phyloP scores from a whole-genome alignment of 1,140 invertebrate genomes.

The Drosophila nikananu region DNA sequence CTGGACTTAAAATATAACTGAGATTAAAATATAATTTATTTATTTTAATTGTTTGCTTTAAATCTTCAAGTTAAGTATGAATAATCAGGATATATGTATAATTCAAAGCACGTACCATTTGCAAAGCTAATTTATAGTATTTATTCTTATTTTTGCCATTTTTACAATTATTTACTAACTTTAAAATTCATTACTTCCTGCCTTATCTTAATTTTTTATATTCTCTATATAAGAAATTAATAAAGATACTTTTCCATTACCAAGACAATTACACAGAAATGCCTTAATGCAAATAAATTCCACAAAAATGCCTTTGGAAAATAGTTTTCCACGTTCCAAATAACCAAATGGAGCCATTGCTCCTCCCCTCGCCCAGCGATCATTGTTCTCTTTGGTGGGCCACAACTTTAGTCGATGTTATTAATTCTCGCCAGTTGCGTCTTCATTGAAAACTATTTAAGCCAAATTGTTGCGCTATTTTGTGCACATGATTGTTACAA shows the following conservation, averaged over 20 bases:
- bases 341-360: constrained; percentile 9
- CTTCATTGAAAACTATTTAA: constrained; percentile 83
- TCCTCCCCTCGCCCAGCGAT: background rate
- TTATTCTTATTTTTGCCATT: background rate
- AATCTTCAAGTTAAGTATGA: background rate
- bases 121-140: too few relatives aligned
- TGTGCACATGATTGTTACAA: constrained; percentile 83
- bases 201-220: too few relatives aligned
- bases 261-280: background rate
- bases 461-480: constrained; percentile 83
- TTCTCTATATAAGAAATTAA: background rate
- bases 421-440: constrained; percentile 65
- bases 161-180: background rate
- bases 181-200: background rate
- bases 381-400: constrained; percentile 51
- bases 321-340: constrained; percentile 40
- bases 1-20: background rate
- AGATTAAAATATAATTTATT: too few relatives aligned
- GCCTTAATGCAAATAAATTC: background rate
- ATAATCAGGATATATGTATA: background rate
- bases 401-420: constrained; percentile 58
- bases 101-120: too few relatives aligned
- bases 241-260: background rate
- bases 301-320: constrained; percentile 6
- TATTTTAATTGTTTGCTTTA: background rate